A percentile compares a stretch with the other conserved stretches of the same genome.
These are phyloP conservation scores for Hydrophis major DNA, from an alignment of 2,797 vertebrate species.

Conservation along the genomic window DNA sequence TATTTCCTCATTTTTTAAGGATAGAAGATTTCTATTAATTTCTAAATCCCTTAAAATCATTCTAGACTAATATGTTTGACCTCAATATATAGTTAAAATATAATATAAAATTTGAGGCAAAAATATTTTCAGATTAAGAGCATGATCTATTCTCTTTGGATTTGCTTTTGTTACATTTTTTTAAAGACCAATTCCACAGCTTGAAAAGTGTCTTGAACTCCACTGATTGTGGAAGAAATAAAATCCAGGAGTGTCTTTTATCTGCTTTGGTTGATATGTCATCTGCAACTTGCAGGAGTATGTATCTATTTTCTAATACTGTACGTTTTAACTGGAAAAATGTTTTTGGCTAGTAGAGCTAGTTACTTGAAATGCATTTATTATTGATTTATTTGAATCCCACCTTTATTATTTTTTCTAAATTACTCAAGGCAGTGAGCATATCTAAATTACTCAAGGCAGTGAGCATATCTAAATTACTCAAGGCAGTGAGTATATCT, in stretches of 20 bases:
- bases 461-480: not conserved
- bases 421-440: not conserved
- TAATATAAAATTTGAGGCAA: not conserved
- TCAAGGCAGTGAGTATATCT: not conserved
- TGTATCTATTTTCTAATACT: not conserved
- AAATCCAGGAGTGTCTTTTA: not conserved
- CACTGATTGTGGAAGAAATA: not conserved
- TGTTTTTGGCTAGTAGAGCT: not conserved
- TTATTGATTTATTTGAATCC: not conserved
- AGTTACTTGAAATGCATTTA: not conserved
- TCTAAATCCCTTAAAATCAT: not conserved
- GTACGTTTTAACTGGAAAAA: not conserved
- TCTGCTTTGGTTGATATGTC: not conserved
- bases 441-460: no score
- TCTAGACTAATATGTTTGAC: not conserved
- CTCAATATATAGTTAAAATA: not conserved
- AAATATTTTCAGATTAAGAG: not conserved
- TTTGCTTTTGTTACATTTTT: not conserved
- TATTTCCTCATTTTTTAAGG: not conserved
- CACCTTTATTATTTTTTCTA: not conserved
- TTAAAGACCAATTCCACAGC: not conserved
- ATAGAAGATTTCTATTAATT: not conserved
- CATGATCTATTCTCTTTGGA: not conserved
- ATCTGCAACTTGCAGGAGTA: not conserved
- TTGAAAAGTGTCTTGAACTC: not conserved